Percentiles rank a stretch among this genome's conserved stretches.
Conservation (phyloP, 1,140 invertebrate genomes). For the Wasmannia auropunctata region DNA sequence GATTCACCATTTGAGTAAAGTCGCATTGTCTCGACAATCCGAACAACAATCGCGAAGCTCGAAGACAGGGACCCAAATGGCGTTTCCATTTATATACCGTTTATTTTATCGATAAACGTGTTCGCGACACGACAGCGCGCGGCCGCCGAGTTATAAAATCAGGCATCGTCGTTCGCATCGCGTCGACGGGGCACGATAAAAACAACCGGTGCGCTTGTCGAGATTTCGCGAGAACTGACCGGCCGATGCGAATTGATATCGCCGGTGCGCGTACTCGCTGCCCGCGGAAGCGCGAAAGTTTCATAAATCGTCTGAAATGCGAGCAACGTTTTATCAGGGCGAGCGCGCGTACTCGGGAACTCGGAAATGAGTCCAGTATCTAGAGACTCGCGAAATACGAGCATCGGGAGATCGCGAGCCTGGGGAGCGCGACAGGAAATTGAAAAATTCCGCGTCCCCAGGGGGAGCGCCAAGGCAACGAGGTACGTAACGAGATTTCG, state of each 20-base stretch:
- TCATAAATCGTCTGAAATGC: slow-evolving; percentile 41
- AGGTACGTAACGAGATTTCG: slow-evolving; percentile 47
- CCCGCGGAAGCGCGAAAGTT: slow-evolving; percentile 20
- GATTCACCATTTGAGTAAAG: background rate
- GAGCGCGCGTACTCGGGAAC: background rate
- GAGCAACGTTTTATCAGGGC: slow-evolving; percentile 32
- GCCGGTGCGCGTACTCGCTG: background rate
- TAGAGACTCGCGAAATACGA: slow-evolving; percentile 49
- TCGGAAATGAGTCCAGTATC: slow-evolving; percentile 65
- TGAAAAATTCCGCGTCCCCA: slow-evolving; percentile 64
- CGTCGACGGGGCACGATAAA: background rate
- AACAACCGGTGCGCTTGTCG: background rate
- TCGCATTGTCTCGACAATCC: slow-evolving; percentile 2
- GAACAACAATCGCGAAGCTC: background rate
- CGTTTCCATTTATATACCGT: background rate
- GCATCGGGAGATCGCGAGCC: slow-evolving; percentile 50
- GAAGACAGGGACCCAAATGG: slow-evolving; percentile 14
- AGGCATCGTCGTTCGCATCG: background rate
- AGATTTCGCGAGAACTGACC: slow-evolving; percentile 32
- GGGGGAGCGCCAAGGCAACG: slow-evolving; percentile 21
- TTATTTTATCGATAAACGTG: background rate
- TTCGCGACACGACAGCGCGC: background rate
- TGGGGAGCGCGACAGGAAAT: slow-evolving; percentile 60
- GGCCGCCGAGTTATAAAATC: background rate
- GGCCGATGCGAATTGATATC: slow-evolving; percentile 34